Evolutionary conservation across 2,113 vertebrate genomes (phyloP), one percentile per base, ranked within the genome.

Genomic region (Microcebus griseorufus): DNA sequence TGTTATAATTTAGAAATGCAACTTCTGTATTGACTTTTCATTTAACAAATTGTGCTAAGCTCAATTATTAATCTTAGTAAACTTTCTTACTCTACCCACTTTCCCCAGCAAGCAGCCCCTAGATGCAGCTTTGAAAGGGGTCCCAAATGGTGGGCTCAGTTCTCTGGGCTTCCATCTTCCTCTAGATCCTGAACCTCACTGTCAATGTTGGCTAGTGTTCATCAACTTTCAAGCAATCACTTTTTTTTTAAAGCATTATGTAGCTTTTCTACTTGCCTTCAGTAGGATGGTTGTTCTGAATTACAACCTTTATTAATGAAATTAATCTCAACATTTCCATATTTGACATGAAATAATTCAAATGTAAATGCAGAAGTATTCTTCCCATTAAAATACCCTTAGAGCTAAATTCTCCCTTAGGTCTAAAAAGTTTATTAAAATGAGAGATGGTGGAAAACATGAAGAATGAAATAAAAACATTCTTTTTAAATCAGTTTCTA

Each of bases 331-430:
- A 79, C 34, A 8, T 83, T 95, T 37, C 64, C 64, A 80, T 80
- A 85, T 14, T 86, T 53, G 32, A 76, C 42, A 83, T 70, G 88
- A 90, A 62, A 55, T 27, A 90, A 82, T 73, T 83, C 39, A 87
- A 94, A 81, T 58, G 34, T 67, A 88, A 93, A 96, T 84, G 32
- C 42, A 87, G 65, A 73, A 58, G 39, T 1, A 42, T 88, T 89
- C 39, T 91, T 79, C 37, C 37, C 34, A 51, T 69, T 82, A 75
- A 95, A 48, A 27, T 84, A 83, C 13, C 62, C 4, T 51, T 29
- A 65, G 27, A 86, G 20, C 60, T 64, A 65, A 90, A 53, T 60
- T 80, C 11, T 80, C 32, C 27, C 58, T 42, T 73, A 87, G 42
- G 48, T 90, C 22, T 93, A 73, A 92, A 85, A 75, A 48, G 9